Conservation (phyloP, 1,140 invertebrate species). For the Drosophila lacteicornis region DNA sequence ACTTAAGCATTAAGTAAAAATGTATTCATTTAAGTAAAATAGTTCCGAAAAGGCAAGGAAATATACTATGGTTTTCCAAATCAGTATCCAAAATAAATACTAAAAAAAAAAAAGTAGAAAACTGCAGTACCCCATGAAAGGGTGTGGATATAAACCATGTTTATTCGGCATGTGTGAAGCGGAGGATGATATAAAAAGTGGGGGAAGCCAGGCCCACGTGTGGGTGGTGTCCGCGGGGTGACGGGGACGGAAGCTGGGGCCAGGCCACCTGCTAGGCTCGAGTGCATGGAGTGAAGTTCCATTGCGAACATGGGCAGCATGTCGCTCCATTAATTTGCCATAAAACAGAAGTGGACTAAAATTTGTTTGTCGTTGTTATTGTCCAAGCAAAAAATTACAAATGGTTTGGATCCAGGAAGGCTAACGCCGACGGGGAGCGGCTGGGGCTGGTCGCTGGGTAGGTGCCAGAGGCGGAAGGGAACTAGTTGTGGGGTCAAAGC, state of each 20-base stretch:
- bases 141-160: conserved; percentile 45
- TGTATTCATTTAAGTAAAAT: too few relatives aligned
- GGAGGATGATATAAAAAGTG: conserved; percentile 20
- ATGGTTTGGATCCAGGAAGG: conserved; percentile 50
- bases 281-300: conserved; percentile 51
- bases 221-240: neutral
- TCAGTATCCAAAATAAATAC: neutral
- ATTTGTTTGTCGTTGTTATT: conserved; percentile 75
- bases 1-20: too few relatives aligned
- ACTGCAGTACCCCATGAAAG: neutral
- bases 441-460: neutral
- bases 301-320: conserved; percentile 73
- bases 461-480: neutral
- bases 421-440: neutral
- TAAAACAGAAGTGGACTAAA: conserved; percentile 84
- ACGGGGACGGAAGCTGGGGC: conserved; percentile 15
- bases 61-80: too few relatives aligned
- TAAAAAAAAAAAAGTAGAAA: neutral
- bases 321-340: conserved; percentile 84
- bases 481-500: conserved; percentile 15
- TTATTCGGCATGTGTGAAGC: conserved; percentile 80
- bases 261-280: conserved; percentile 74
- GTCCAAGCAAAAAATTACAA: conserved; percentile 74
- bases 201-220: neutral
- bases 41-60: neutral